Base-by-base conservation (phyloP, 1,140 invertebrate genomes). In the Acromyrmex echinatior region DNA sequence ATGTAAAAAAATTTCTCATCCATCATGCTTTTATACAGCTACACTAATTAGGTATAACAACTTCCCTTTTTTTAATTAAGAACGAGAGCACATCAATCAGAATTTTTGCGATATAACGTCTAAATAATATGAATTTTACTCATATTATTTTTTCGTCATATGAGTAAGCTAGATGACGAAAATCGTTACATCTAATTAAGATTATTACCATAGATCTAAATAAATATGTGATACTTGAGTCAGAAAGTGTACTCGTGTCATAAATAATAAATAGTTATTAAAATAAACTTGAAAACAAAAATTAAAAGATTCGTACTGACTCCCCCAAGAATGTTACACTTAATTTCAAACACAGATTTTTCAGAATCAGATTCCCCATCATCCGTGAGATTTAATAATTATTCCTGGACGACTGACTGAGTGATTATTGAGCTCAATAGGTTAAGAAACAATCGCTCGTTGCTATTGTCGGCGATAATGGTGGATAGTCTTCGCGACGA, bases 361-460 rank as follows among this genome's bases (percentile, higher is more conserved):
- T 10, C 7, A 78, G 21, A 21, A 78, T 9, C 7, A 78, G 63
- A 31, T 7, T 65, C 39, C n/a, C 1, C 39, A 21, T 35, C 62
- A 58, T n/a, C 10, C 21, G 25, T 12, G 18, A 74, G 56, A 74
- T 84, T 21, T 62, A 63, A 49, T 84, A 84, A 84, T 84, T 84
- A 84, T 84, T 81, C 39, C 70, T 76, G 39, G 56, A 62, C 56
- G 56, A 73, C 68, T 51, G 70, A 74, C 56, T 62, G 39, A 62
- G 80, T 45, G 70, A 84, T 84, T 82, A 74, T 31, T 14, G 49
- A 31, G 45, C 68, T 39, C 53, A 74, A 62, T 84, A 56, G 53
- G 79, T 74, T 82, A 56, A 77, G 63, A 77, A 86, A 86, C 74
- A 86, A 89, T 88, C 45, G 68, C 4, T 60, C 56, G 74, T 12